These are phyloP conservation scores for Allenopithecus nigroviridis DNA, from an alignment of 2,797 vertebrate species.

Conservation along the genomic window DNA sequence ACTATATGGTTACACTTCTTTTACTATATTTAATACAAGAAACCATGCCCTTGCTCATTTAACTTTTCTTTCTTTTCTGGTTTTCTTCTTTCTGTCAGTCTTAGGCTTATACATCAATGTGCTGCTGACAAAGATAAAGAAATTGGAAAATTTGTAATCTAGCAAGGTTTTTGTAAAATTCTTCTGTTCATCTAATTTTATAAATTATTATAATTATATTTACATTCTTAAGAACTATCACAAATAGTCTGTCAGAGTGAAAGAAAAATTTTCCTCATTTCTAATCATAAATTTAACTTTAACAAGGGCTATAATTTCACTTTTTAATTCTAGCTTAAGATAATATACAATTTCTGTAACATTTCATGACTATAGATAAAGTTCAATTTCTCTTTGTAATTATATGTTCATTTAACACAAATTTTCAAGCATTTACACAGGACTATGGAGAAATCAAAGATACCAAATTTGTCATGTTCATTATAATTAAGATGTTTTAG, in stretches of 20 bases:
- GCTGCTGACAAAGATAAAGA: not conserved
- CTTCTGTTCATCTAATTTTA: not conserved
- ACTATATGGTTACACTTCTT: not conserved
- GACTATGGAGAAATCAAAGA: not conserved
- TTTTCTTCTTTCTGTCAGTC: not conserved
- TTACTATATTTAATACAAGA: not conserved
- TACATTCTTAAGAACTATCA: too few species aligned
- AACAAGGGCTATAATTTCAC: not conserved
- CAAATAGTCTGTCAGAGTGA: too few species aligned
- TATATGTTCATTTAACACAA: not conserved
- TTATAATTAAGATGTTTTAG: not conserved
- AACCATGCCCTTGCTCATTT: not conserved
- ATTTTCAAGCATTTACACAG: not conserved
- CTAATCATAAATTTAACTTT: not conserved
- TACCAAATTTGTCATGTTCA: not conserved
- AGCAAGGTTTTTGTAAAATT: not conserved
- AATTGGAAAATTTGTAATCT: not conserved
- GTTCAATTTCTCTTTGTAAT: not conserved
- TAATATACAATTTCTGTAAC: not conserved
- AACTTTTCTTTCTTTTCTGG: not conserved
- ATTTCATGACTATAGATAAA: not conserved
- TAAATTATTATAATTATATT: not conserved
- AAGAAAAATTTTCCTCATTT: not conserved
- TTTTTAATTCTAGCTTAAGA: not conserved
- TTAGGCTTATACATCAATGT: not conserved